Conservation (phyloP, 2,888 invertebrate genomes). For the Pantelozetes paolii region DNA sequence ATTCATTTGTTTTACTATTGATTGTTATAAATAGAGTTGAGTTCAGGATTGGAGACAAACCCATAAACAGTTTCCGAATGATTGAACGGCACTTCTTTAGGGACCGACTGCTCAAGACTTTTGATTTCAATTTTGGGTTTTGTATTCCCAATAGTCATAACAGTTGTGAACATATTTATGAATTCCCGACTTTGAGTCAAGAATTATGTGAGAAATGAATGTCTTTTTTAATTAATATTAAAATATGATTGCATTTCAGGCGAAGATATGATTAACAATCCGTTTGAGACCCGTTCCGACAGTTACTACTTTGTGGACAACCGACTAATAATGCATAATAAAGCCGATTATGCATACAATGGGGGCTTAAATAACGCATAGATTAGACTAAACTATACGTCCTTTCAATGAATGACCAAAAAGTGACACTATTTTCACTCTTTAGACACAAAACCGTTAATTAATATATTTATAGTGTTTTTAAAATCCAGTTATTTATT, state of each 20-base stretch:
- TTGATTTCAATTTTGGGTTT: constrained; percentile 99
- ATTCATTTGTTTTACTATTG: not conserved
- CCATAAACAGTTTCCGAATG: constrained; percentile 93
- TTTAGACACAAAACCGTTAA: no score
- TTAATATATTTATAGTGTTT: no score
- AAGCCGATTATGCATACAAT: constrained; percentile 97
- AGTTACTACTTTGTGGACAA: constrained; percentile 99
- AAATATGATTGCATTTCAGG: constrained; percentile 59
- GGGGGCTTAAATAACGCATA: constrained; percentile 55
- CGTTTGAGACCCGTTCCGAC: constrained; percentile 95
- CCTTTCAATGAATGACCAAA: not conserved
- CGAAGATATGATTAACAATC: constrained; percentile 90
- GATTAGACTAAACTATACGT: not conserved
- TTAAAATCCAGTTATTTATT: no score
- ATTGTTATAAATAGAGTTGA: constrained; percentile 67
- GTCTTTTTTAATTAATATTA: not conserved
- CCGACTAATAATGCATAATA: constrained; percentile 96
- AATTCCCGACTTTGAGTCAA: constrained; percentile 82
- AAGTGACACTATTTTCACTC: no score
- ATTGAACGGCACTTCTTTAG: constrained; percentile 95
- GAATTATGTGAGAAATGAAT: constrained; percentile 68
- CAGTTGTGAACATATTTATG: constrained; percentile 98
- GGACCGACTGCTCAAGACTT: constrained; percentile 87
- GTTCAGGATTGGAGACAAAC: constrained; percentile 86
- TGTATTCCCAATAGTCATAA: constrained; percentile 97